These are phyloP conservation scores for Allolobophora icterica DNA, from an alignment of 2,888 invertebrate genomes.

Conservation along the genomic window DNA sequence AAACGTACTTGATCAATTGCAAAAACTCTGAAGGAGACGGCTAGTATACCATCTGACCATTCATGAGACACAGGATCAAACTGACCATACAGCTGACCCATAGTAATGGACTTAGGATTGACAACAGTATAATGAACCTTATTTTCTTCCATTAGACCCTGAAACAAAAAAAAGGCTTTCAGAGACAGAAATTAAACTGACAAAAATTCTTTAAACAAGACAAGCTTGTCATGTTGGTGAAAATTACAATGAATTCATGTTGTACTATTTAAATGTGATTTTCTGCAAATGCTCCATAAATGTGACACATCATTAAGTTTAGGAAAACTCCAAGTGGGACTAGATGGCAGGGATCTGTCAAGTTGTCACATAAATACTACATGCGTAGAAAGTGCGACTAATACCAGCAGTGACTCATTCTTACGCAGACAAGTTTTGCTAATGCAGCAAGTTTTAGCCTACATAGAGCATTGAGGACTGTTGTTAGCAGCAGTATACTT, in stretches of 20 bases:
- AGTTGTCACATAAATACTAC: neutral
- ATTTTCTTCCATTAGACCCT: slow-evolving; percentile 66
- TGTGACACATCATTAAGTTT: neutral
- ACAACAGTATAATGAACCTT: slow-evolving; percentile 67
- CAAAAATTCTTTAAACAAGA: neutral
- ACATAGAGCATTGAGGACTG: too few relatives aligned
- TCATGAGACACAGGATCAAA: slow-evolving; percentile 69
- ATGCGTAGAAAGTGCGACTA: too few relatives aligned
- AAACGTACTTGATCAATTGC: slow-evolving; percentile 72
- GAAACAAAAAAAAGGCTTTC: neutral
- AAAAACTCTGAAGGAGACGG: slow-evolving; percentile 87
- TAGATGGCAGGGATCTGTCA: neutral
- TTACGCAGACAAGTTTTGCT: too few relatives aligned
- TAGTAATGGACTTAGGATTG: slow-evolving; percentile 69
- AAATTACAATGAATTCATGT: neutral
- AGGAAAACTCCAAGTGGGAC: neutral
- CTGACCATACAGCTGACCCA: slow-evolving; percentile 71
- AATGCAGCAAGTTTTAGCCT: too few relatives aligned
- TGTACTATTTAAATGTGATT: too few relatives aligned
- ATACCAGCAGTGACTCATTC: too few relatives aligned
- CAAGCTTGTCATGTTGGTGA: neutral
- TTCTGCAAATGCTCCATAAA: neutral
- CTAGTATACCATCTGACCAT: slow-evolving; percentile 69
- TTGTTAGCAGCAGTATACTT: too few relatives aligned
- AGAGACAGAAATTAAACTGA: neutral